These are phyloP conservation scores for Drosophila sulfurigaster DNA, from an alignment of 1,140 invertebrate species.

Conservation along the genomic window DNA sequence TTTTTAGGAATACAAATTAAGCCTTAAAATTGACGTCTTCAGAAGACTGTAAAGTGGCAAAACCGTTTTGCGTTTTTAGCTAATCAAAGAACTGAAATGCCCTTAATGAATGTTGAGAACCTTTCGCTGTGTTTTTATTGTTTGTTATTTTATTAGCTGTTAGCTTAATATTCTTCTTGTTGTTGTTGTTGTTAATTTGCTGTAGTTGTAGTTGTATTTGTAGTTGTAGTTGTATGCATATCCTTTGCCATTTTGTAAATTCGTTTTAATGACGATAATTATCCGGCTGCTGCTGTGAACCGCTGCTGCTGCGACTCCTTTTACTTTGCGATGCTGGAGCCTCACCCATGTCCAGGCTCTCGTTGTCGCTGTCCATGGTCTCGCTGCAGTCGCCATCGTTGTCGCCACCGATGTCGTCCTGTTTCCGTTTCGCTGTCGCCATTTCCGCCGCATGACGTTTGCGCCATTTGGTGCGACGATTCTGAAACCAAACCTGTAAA, in stretches of 20 bases:
- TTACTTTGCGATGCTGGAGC: conserved; percentile 71
- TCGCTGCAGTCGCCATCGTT: conserved; percentile 90
- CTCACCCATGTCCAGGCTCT: conserved; percentile 84
- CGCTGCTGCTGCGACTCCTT: conserved; percentile 75
- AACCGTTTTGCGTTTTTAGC: conserved; percentile 57
- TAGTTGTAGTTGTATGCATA: conserved; percentile 38
- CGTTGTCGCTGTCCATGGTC: conserved; percentile 85
- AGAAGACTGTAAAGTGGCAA: conserved; percentile 82
- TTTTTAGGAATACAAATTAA: conserved; percentile 30
- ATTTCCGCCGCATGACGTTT: conserved; percentile 99
- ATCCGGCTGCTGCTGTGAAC: conserved; percentile 64
- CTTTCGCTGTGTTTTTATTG: conserved; percentile 33
- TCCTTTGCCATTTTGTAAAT: conserved; percentile 66
- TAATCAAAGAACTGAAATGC: conserved; percentile 40
- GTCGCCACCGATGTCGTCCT: conserved; percentile 93
- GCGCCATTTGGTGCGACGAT: conserved; percentile 99
- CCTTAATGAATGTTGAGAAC: conserved; percentile 26
- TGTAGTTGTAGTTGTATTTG: conserved; percentile 18
- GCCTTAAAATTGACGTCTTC: conserved; percentile 67
- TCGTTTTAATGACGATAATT: conserved; percentile 83
- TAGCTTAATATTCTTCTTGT: conserved; percentile 41
- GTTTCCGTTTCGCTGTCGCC: conserved; percentile 98
- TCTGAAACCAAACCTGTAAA: conserved; percentile 99
- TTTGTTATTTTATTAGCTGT: conserved; percentile 52
- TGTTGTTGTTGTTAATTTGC: conserved; percentile 32